A percentile compares a stretch with the other conserved stretches of the same genome.
phyloP scores from a whole-genome alignment of 1,140 invertebrate genomes.

The Brachionus angularis region DNA sequence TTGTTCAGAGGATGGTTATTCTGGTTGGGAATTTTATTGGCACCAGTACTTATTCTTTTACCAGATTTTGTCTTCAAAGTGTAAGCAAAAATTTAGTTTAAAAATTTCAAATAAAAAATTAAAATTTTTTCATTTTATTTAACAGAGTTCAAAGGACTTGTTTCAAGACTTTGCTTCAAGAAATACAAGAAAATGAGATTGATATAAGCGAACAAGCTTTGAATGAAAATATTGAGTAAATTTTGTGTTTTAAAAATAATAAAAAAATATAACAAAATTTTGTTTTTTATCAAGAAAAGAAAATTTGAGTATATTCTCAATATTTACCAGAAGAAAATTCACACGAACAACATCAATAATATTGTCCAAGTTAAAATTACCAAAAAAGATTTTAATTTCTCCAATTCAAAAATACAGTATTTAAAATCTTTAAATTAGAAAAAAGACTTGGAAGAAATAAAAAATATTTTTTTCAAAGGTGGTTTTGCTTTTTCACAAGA shows the following conservation, averaged over 20 bases:
- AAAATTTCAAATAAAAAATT: background rate
- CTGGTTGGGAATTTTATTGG: conserved; percentile 84
- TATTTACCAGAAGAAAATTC: background rate
- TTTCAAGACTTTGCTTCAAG: conserved; percentile 79
- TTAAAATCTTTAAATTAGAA: too few species aligned
- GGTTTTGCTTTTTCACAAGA: conserved; percentile 98
- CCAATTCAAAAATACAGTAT: too few species aligned
- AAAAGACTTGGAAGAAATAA: too few species aligned
- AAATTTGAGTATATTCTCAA: too few species aligned
- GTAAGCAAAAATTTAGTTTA: background rate
- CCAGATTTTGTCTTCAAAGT: conserved; percentile 68
- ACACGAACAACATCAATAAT: background rate
- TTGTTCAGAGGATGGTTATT: conserved; percentile 66
- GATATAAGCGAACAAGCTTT: conserved; percentile 60
- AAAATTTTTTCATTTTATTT: conserved; percentile 45
- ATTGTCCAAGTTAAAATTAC: background rate
- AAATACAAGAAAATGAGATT: conserved; percentile 84
- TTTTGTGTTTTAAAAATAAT: too few species aligned
- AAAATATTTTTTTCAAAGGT: too few species aligned
- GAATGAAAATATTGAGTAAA: background rate
- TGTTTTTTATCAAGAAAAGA: too few species aligned
- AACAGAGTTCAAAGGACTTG: conserved; percentile 73
- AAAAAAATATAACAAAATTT: too few species aligned
- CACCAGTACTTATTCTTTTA: conserved; percentile 78
- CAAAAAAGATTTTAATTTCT: too few species aligned